phyloP scores from a whole-genome alignment of 1,140 invertebrate species.

The Drosophila simulans region DNA sequence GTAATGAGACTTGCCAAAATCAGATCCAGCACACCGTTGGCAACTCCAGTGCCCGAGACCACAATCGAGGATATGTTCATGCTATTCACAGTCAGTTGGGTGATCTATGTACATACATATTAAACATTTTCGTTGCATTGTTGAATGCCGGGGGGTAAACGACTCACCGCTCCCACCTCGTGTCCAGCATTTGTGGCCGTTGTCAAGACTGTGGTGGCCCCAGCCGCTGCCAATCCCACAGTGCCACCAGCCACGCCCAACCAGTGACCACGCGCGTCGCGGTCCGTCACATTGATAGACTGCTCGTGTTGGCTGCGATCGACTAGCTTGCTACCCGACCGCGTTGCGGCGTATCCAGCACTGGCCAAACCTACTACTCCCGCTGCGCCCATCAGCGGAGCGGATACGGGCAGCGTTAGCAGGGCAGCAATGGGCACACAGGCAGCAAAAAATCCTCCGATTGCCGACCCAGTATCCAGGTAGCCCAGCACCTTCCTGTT shows the following conservation, averaged over 20 bases:
- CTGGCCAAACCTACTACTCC: constrained; percentile 48
- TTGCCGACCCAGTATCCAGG: constrained; percentile 46
- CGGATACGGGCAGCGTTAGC: constrained; percentile 52
- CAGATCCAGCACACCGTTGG: constrained; percentile 57
- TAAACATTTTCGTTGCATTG: not conserved
- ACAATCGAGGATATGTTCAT: constrained; percentile 70
- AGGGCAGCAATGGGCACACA: constrained; percentile 48
- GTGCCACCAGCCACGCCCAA: constrained; percentile 54
- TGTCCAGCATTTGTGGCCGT: constrained; percentile 55
- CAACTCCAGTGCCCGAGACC: constrained; percentile 61
- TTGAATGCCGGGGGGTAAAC: no score
- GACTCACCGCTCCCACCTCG: constrained; percentile 66
- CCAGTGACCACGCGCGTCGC: constrained; percentile 63
- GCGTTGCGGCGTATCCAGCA: constrained; percentile 57
- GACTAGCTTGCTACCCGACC: constrained; percentile 44
- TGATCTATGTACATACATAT: constrained; percentile 33
- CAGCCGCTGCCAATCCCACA: constrained; percentile 65
- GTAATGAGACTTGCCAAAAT: constrained; percentile 46
- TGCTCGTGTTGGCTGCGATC: constrained; percentile 76
- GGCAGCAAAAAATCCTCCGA: constrained; percentile 67
- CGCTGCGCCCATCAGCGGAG: constrained; percentile 54
- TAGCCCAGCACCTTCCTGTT: constrained; percentile 19
- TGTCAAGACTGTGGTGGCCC: constrained; percentile 61
- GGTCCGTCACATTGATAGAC: constrained; percentile 60
- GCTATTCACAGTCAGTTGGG: constrained; percentile 63